phyloP scores from a whole-genome alignment of 2,797 vertebrate genomes.

The Mallotus villosus region DNA sequence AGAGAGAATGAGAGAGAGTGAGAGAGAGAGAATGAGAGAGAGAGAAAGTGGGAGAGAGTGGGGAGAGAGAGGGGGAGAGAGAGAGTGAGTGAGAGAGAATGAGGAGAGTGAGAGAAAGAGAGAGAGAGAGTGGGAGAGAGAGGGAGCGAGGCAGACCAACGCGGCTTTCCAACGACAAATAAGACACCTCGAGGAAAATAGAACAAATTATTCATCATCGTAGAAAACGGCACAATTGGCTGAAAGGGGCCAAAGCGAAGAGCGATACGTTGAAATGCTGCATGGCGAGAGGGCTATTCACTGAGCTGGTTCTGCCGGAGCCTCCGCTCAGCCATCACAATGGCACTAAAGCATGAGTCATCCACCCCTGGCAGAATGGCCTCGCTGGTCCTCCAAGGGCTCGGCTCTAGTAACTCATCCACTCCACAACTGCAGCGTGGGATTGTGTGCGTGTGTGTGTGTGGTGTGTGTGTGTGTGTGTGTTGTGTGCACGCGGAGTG shows the following conservation, averaged over 20 bases:
- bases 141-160: neutral
- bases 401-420: neutral
- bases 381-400: neutral
- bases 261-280: neutral
- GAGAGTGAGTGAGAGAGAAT: neutral
- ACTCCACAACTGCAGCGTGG: neutral
- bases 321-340: neutral
- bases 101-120: neutral
- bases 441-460: neutral
- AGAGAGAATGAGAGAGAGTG: neutral
- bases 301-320: no score
- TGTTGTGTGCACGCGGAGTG: neutral
- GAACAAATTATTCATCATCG: neutral
- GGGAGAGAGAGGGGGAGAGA: neutral
- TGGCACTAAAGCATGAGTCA: neutral
- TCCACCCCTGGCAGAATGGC: neutral
- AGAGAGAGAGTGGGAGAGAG: neutral
- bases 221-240: neutral
- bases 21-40: neutral
- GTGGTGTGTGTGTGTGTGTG: neutral
- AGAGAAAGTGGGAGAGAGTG: neutral
- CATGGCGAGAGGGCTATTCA: no score
- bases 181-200: neutral
- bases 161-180: slow-evolving; percentile 2
- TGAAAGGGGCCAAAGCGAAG: neutral